Conservation (phyloP, 2,797 vertebrate species). For the Hippopotamyrus pictus region DNA sequence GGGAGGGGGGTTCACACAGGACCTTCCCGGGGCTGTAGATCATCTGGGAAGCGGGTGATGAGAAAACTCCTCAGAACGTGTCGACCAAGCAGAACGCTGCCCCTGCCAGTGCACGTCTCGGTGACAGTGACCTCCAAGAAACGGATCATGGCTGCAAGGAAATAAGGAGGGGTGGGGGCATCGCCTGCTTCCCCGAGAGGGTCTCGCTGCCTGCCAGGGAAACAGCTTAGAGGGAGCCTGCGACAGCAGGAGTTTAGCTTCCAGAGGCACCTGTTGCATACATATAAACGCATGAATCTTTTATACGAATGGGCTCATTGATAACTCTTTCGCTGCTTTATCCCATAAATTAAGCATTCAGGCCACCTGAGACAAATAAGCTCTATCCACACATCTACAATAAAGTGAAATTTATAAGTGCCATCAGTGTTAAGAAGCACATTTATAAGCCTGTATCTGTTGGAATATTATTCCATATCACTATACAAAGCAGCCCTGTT, state of each 20-base stretch:
- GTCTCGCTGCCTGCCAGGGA: neutral
- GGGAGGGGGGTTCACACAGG: constrained; percentile 11
- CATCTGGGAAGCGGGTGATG: constrained; percentile 39
- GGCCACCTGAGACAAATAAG: neutral
- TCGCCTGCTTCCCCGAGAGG: neutral
- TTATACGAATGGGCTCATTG: neutral
- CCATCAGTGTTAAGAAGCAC: neutral
- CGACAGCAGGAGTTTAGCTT: neutral
- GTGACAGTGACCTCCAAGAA: constrained; percentile 29
- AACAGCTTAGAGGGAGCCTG: neutral
- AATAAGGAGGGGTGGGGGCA: neutral
- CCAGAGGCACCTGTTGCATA: constrained; percentile 7
- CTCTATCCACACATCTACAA: neutral
- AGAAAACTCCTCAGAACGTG: constrained; percentile 25
- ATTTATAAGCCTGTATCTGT: neutral
- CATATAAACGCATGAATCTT: neutral
- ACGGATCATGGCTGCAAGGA: neutral
- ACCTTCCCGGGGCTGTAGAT: constrained; percentile 26
- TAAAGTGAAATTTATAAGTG: neutral
- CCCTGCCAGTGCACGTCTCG: constrained; percentile 13
- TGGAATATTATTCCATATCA: neutral
- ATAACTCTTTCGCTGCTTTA: neutral
- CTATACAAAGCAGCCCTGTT: neutral
- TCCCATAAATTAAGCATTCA: neutral
- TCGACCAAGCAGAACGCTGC: constrained; percentile 19